These are phyloP conservation scores for Hydractinia echinata DNA, from an alignment of 30 jellyfish, hydroid and myxozoan genomes.

Conservation along the genomic window DNA sequence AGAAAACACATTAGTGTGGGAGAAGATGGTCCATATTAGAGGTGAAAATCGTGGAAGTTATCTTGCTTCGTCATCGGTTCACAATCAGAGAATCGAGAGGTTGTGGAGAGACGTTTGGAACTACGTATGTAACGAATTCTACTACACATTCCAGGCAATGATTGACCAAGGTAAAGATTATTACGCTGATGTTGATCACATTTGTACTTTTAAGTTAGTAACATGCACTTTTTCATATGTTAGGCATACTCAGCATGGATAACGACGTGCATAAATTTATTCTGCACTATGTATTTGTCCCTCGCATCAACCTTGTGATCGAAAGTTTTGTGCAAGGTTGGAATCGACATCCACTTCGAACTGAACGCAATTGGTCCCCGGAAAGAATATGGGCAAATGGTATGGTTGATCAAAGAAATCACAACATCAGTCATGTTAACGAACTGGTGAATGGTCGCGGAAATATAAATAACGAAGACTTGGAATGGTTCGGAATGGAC, in stretches of 20 bases:
- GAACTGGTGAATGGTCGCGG: background rate
- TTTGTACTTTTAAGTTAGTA: too few relatives aligned
- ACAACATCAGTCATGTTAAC: background rate
- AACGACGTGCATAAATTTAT: background rate
- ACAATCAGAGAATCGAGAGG: too few relatives aligned
- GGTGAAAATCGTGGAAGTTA: too few relatives aligned
- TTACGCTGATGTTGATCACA: too few relatives aligned
- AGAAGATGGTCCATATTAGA: too few relatives aligned
- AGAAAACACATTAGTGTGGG: conserved; percentile 11
- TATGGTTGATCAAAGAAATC: conserved; percentile 29
- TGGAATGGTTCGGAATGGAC: conserved; percentile 25
- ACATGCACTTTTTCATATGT: too few relatives aligned
- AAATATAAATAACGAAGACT: background rate
- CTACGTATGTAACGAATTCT: too few relatives aligned
- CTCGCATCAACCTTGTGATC: conserved; percentile 11
- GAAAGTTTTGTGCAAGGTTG: conserved; percentile 5
- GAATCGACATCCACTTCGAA: conserved; percentile 33
- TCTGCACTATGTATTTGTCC: background rate
- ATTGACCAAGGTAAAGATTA: too few relatives aligned
- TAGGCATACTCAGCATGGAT: too few relatives aligned
- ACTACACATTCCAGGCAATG: too few relatives aligned
- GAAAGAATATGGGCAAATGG: conserved; percentile 28
- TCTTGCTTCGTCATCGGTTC: too few relatives aligned
- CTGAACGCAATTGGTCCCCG: background rate
- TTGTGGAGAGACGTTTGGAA: too few relatives aligned